Evolutionary conservation across 2,113 vertebrate species (phyloP).

Genomic region (Podarcis raffonei): DNA sequence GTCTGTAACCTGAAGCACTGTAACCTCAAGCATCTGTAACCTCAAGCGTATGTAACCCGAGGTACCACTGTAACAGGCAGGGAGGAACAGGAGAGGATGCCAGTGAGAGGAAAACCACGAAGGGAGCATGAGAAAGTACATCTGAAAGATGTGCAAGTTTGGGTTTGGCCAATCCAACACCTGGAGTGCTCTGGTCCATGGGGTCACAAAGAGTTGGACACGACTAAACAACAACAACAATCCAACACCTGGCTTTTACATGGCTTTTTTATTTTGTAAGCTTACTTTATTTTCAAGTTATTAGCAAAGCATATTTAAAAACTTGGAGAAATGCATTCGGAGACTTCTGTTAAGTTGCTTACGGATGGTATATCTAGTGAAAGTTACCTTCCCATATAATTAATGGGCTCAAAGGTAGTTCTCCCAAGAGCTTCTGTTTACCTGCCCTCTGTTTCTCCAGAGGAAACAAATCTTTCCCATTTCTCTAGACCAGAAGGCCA

Average conservation of each 20-base stretch:
- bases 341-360: not conserved
- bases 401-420: not conserved
- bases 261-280: not conserved
- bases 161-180: not conserved
- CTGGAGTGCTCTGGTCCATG: too few relatives aligned
- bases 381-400: not conserved
- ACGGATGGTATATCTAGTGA: not conserved
- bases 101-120: not conserved
- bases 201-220: too few relatives aligned
- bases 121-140: not conserved
- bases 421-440: not conserved
- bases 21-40: too few relatives aligned
- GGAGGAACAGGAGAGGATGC: not conserved
- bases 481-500: not conserved
- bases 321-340: too few relatives aligned
- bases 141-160: too few relatives aligned
- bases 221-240: too few relatives aligned
- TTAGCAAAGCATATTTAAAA: not conserved
- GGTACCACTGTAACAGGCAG: too few relatives aligned
- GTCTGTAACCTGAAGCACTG: too few relatives aligned
- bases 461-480: not conserved
- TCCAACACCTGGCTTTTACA: not conserved
- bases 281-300: not conserved
- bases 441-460: not conserved
- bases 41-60: too few relatives aligned